Percentiles rank a stretch among this genome's conserved stretches.
Conservation (phyloP, 1,140 invertebrate species). For the Neocloeon triangulifer region DNA sequence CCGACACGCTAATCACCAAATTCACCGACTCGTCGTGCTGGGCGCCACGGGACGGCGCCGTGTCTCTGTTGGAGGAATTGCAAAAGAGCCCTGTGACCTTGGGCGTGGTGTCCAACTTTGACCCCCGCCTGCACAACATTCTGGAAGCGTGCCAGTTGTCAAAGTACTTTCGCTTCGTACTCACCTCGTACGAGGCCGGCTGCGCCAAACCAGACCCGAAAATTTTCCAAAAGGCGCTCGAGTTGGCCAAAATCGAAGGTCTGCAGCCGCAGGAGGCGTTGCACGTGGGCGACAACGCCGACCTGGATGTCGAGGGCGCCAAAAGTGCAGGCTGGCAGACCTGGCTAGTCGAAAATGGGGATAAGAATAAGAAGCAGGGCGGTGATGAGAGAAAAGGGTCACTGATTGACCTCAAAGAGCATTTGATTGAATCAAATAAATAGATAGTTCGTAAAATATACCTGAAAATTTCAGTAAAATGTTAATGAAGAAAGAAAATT, state of each 20-base stretch:
- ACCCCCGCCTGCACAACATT: constrained; percentile 47
- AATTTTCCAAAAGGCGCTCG: constrained; percentile 52
- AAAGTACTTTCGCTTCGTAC: constrained; percentile 53
- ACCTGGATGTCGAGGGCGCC: constrained; percentile 56
- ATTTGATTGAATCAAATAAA: too few relatives aligned
- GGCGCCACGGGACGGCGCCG: constrained; percentile 35
- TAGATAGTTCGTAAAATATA: too few relatives aligned
- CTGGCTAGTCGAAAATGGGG: too few relatives aligned
- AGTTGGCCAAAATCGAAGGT: constrained; percentile 15
- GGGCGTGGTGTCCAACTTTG: constrained; percentile 75
- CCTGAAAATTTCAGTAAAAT: too few relatives aligned
- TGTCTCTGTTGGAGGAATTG: constrained; percentile 34
- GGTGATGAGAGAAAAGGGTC: too few relatives aligned
- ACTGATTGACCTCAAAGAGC: too few relatives aligned
- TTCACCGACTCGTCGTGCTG: constrained; percentile 47
- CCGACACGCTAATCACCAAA: constrained; percentile 29
- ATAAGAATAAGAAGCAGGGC: too few relatives aligned
- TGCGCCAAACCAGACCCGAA: constrained; percentile 44
- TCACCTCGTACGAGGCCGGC: constrained; percentile 50
- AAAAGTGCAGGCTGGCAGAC: constrained; percentile 48
- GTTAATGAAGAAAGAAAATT: too few relatives aligned
- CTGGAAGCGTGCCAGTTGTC: constrained; percentile 34
- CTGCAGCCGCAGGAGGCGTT: constrained; percentile 35
- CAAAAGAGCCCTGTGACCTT: constrained; percentile 24
- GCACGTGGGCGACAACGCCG: constrained; percentile 57